Evolutionary conservation across 64 coral and sea anemone genomes (phyloP).

Genomic region (Montipora capricornis): DNA sequence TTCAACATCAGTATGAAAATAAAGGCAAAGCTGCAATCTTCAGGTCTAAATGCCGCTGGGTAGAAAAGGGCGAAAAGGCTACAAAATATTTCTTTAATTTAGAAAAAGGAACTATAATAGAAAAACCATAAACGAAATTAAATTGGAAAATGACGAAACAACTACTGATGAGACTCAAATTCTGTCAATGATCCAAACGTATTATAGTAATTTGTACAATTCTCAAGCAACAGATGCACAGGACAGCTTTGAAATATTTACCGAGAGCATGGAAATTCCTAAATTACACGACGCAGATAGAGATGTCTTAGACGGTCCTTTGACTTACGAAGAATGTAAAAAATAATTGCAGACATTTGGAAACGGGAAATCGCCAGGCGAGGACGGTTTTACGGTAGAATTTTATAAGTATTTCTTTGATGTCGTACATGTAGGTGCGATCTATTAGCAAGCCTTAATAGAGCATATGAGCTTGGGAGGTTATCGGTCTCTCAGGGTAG

Average conservation of each 20-base stretch:
- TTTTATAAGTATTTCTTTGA: background rate
- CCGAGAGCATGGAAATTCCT: background rate
- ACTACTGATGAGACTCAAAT: background rate
- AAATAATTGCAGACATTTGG: background rate
- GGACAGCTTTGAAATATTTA: background rate
- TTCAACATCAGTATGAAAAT: too few relatives aligned
- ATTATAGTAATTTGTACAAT: too few relatives aligned
- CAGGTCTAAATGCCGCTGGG: too few relatives aligned
- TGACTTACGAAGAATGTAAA: background rate
- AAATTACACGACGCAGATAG: background rate
- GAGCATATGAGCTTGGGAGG: background rate
- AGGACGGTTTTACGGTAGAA: background rate
- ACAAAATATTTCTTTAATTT: too few relatives aligned
- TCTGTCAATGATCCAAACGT: background rate
- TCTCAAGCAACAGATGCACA: too few relatives aligned
- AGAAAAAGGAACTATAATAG: too few relatives aligned
- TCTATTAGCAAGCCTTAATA: background rate
- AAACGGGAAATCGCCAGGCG: background rate
- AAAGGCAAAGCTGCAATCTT: too few relatives aligned
- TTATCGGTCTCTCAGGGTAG: slow-evolving; percentile 23
- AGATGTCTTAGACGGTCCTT: background rate
- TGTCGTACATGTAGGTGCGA: too few relatives aligned
- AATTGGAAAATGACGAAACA: background rate
- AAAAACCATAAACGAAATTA: background rate
- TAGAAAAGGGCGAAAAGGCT: too few relatives aligned